Percentiles rank a stretch among this genome's conserved stretches.
These are phyloP conservation scores for Apogon hyalosoma DNA, from an alignment of 2,797 vertebrate genomes.

Conservation along the genomic window DNA sequence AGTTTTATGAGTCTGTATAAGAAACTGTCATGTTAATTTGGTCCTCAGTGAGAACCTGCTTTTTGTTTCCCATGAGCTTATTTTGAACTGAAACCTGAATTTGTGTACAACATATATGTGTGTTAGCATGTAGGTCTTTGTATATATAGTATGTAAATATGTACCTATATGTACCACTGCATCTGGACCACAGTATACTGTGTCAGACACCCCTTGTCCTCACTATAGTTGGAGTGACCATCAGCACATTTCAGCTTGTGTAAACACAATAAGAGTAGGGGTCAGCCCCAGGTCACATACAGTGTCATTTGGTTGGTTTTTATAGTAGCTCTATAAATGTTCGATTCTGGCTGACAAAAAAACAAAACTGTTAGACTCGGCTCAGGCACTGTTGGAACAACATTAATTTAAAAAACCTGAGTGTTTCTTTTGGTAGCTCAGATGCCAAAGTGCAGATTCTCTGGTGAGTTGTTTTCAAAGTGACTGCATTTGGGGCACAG, in stretches of 20 bases:
- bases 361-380: no score
- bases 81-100: no score
- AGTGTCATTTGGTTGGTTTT: constrained; percentile 30
- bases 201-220: constrained; percentile 47
- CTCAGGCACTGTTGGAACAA: no score
- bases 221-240: constrained; percentile 51
- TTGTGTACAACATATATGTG: not conserved
- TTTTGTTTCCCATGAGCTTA: no score
- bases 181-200: constrained; percentile 31
- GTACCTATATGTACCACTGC: constrained; percentile 5
- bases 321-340: constrained; percentile 46
- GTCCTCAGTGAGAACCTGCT: no score
- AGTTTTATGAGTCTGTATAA: no score
- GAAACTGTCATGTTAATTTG: no score
- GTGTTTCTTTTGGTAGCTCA: not conserved
- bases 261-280: constrained; percentile 74
- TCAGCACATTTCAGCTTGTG: constrained; percentile 81
- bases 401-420: not conserved
- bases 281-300: constrained; percentile 50
- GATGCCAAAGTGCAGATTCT: constrained; percentile 19
- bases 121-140: not conserved
- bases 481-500: not conserved
- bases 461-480: constrained; percentile 30
- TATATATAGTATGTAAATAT: constrained; percentile 4
- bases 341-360: constrained; percentile 56